These are phyloP conservation scores for Callocephalon fimbriatum DNA, from an alignment of 2,113 vertebrate species.

Conservation along the genomic window DNA sequence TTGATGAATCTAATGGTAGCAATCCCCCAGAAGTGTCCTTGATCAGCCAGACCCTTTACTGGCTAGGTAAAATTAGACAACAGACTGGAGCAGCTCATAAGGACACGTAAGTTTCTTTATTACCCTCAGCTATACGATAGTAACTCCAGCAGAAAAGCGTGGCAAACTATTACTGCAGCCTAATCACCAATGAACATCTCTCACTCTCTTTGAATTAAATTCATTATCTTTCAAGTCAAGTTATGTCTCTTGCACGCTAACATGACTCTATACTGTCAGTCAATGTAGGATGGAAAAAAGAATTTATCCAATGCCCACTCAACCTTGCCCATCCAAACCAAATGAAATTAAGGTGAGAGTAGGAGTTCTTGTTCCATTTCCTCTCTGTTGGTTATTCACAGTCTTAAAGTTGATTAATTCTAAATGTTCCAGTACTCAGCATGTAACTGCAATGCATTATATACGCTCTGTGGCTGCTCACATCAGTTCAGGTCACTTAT, in stretches of 20 bases:
- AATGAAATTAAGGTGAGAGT: background rate
- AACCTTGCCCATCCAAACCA: background rate
- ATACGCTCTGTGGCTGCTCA: background rate
- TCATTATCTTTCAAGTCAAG: background rate
- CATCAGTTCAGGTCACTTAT: background rate
- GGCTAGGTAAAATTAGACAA: background rate
- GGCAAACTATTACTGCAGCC: background rate
- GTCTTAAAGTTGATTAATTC: background rate
- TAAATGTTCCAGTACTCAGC: background rate
- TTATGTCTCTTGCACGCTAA: background rate
- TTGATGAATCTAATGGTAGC: background rate
- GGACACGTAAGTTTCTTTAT: background rate
- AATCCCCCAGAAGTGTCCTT: background rate
- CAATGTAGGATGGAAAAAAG: background rate
- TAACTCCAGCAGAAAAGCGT: background rate
- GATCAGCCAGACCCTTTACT: background rate
- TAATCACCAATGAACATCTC: background rate
- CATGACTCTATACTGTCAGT: background rate
- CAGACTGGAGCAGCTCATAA: background rate
- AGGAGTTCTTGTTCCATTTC: background rate
- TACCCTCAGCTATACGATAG: background rate
- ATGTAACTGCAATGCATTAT: background rate
- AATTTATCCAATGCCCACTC: background rate
- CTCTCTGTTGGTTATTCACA: background rate
- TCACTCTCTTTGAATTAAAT: background rate